These are phyloP conservation scores for Ormyrus labotus DNA, from an alignment of 2,888 invertebrate species.

Conservation along the genomic window DNA sequence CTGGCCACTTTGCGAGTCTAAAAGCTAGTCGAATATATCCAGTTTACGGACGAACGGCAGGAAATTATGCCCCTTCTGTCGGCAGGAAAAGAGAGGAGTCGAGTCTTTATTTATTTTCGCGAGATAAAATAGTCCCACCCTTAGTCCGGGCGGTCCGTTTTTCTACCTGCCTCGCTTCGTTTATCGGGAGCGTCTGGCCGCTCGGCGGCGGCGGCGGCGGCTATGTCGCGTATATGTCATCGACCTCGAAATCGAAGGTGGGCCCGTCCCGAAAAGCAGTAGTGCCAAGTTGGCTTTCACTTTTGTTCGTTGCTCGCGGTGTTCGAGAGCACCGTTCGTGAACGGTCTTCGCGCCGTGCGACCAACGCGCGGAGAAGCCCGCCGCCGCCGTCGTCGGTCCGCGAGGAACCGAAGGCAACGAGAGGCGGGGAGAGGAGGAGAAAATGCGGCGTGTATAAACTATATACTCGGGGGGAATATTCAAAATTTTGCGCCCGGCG, in stretches of 20 bases:
- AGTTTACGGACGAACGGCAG: too few relatives aligned
- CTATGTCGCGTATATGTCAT: constrained; percentile 62
- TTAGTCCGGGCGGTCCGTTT: too few relatives aligned
- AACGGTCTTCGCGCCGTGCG: constrained; percentile 39
- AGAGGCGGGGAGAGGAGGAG: constrained; percentile 5
- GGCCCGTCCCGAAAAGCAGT: constrained; percentile 68
- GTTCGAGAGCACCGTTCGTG: constrained; percentile 46
- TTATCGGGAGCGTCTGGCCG: neutral
- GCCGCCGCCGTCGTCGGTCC: too few relatives aligned
- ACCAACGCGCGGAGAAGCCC: too few relatives aligned
- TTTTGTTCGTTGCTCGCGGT: constrained; percentile 62
- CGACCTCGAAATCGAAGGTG: constrained; percentile 69
- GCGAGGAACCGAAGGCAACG: too few relatives aligned
- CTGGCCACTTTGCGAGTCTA: too few relatives aligned
- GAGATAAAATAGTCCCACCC: too few relatives aligned
- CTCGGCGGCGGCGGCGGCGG: neutral
- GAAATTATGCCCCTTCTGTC: too few relatives aligned
- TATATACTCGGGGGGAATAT: neutral
- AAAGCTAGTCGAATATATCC: too few relatives aligned
- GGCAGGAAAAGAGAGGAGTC: too few relatives aligned
- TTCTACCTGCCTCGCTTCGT: too few relatives aligned
- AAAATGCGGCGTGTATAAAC: constrained; percentile 10
- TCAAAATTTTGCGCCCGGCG: constrained; percentile 49
- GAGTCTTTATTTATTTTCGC: too few relatives aligned
- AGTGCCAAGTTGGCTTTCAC: constrained; percentile 70